Evolutionary conservation across 1,140 invertebrate species (phyloP), one percentile per base, ranked within the genome.

Genomic region (Aphis craccivora): DNA sequence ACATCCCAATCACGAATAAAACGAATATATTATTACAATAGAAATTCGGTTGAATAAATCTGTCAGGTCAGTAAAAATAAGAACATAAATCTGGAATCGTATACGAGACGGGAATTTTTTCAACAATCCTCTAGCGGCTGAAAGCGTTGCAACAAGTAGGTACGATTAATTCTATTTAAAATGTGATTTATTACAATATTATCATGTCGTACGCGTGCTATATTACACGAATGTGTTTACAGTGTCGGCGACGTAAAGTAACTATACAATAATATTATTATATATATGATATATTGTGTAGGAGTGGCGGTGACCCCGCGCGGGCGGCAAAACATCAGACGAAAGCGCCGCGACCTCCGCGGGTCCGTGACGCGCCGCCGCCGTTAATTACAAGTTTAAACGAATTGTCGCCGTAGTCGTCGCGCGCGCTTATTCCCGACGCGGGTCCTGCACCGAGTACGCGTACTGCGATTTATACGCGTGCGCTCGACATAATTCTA

Each of bases 311-410:
- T 76, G 60, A 76, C 30, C 30, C 60, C 60, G 60, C 60, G 30
- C 60, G 14, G 30, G 60, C 60, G 60, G 60, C 60, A 76, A 76
- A n/a, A 76, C 60, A 76, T 76, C 60, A 76, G 60, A 76, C 30
- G 5, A 18, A 76, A n/a, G 18, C n/a, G 60, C 60, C 60, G 60
- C 60, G 60, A n/a, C 60, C 60, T 76, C 60, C 60, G 60, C 60
- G 60, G 14, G 60, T 76, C 60, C 60, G 30, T 35, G 60, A 76
- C 60, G 60, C 14, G 60, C 60, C n/a, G 60, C 60, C 60, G 60
- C n/a, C 60, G 60, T 76, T 76, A 76, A 76, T 76, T 76, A 67
- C 60, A 76, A 30, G 30, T n/a, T n/a, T 76, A 76, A 76, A 76
- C 60, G 60, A 76, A 76, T 67, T n/a, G 11, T n/a, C 60, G 60